A percentile compares a stretch with the other conserved stretches of the same genome.
phyloP scores from a whole-genome alignment of 2,113 vertebrate species.

The Tragelaphus imberbis region DNA sequence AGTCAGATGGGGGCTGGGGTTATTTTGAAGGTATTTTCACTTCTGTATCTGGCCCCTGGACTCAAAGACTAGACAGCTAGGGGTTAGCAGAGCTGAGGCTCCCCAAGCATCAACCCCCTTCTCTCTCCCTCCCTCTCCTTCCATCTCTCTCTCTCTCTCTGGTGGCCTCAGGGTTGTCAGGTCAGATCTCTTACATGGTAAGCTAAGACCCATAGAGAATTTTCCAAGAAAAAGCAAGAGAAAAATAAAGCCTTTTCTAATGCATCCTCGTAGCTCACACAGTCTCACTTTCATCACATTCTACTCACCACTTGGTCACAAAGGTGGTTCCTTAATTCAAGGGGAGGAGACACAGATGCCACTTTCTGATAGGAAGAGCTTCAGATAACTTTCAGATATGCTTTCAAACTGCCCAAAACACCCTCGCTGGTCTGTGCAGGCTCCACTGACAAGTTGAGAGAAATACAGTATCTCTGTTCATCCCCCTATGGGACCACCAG shows the following conservation, averaged over 20 bases:
- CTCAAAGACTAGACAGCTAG: not conserved
- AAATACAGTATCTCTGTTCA: not conserved
- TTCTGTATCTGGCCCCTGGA: not conserved
- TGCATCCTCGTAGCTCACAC: not conserved
- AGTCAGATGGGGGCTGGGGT: not conserved
- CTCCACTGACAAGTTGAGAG: not conserved
- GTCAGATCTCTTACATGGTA: not conserved
- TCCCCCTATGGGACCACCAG: not conserved
- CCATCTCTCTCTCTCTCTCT: not conserved
- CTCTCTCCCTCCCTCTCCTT: not conserved
- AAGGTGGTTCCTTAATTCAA: not conserved
- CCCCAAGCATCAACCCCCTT: not conserved
- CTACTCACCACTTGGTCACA: not conserved
- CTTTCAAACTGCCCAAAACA: not conserved
- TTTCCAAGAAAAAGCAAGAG: not conserved
- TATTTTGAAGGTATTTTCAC: not conserved
- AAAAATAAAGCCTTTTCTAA: not conserved
- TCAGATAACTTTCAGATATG: not conserved
- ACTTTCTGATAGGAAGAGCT: not conserved
- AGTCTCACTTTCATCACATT: not conserved
- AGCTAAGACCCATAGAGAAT: not conserved
- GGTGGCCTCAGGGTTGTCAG: not conserved
- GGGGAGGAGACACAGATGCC: not conserved
- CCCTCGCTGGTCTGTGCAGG: not conserved
- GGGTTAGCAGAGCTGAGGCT: not conserved